These are phyloP conservation scores for Tyrannus savana DNA, from an alignment of 2,113 vertebrate species.

Conservation along the genomic window DNA sequence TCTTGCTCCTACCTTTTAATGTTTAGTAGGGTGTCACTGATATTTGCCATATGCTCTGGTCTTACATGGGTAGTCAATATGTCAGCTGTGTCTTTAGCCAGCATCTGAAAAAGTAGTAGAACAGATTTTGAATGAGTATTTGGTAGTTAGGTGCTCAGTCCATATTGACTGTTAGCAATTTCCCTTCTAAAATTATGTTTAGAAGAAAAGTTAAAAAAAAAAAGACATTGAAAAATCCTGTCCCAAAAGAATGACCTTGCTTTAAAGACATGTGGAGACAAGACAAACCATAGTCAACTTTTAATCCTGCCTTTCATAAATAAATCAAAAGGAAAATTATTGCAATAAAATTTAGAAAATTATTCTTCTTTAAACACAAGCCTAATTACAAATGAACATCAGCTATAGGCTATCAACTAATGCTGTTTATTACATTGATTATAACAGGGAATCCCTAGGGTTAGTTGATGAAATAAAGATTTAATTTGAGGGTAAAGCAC, in stretches of 20 bases:
- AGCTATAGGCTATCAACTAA: constrained; percentile 67
- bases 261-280: constrained; percentile 69
- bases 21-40: not conserved
- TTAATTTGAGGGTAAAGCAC: constrained; percentile 80
- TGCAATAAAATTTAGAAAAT: constrained; percentile 74
- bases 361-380: constrained; percentile 75
- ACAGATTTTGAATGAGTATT: not conserved
- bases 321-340: constrained; percentile 73
- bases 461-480: constrained; percentile 81
- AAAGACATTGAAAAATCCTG: not conserved
- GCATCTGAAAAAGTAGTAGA: not conserved
- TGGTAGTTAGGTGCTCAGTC: not conserved
- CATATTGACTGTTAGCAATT: not conserved
- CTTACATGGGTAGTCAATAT: not conserved
- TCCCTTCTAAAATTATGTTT: not conserved
- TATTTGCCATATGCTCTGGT: not conserved
- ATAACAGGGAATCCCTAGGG: constrained; percentile 78
- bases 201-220: not conserved
- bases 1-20: not conserved
- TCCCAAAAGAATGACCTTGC: not conserved
- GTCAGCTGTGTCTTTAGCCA: not conserved
- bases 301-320: constrained; percentile 76
- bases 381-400: constrained; percentile 72
- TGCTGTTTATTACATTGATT: constrained; percentile 81
- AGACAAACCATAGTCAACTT: constrained; percentile 68